Percentiles rank a stretch among this genome's conserved stretches.
Evolutionary conservation across 2,113 vertebrate genomes (phyloP).

Genomic region (Hydrolagus affinis): DNA sequence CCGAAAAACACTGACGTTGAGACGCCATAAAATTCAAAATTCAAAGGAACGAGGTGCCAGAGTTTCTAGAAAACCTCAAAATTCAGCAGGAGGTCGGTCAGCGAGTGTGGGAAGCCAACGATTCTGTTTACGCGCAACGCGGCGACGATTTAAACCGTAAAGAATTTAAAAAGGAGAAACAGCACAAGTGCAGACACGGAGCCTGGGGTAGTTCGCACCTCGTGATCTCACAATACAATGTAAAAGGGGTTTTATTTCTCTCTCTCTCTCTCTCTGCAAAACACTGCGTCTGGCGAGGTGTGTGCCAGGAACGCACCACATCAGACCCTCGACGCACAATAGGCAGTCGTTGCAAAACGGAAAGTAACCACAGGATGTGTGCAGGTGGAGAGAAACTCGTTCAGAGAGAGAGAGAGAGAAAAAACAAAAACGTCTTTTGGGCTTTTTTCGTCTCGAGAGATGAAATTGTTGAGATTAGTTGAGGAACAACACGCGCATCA

Average conservation of each 20-base stretch:
- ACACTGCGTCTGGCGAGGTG: not conserved
- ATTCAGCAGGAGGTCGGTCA: too few relatives aligned
- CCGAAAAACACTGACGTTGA: too few relatives aligned
- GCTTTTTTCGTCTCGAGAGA: not conserved
- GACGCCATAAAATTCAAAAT: too few relatives aligned
- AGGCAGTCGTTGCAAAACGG: constrained; percentile 24
- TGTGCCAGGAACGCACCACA: not conserved
- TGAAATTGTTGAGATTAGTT: not conserved
- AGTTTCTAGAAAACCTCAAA: too few relatives aligned
- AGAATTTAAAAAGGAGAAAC: too few relatives aligned
- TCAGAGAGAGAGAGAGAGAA: too few relatives aligned
- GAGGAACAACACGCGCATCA: not conserved
- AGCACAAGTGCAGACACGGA: too few relatives aligned
- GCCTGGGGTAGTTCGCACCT: not conserved
- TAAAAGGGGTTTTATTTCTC: too few relatives aligned
- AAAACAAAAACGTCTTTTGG: not conserved
- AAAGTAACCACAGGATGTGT: constrained; percentile 28
- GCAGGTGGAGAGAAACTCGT: not conserved
- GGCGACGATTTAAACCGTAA: too few relatives aligned
- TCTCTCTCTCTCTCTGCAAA: not conserved
- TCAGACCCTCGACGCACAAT: constrained; percentile 8
- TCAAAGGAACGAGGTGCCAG: too few relatives aligned
- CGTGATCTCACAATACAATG: not conserved
- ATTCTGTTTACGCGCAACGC: not conserved
- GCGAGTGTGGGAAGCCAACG: too few relatives aligned